Evolutionary conservation across 2,888 invertebrate species (phyloP), one percentile per base, ranked within the genome.

Genomic region (Glaucopsyche alexis): DNA sequence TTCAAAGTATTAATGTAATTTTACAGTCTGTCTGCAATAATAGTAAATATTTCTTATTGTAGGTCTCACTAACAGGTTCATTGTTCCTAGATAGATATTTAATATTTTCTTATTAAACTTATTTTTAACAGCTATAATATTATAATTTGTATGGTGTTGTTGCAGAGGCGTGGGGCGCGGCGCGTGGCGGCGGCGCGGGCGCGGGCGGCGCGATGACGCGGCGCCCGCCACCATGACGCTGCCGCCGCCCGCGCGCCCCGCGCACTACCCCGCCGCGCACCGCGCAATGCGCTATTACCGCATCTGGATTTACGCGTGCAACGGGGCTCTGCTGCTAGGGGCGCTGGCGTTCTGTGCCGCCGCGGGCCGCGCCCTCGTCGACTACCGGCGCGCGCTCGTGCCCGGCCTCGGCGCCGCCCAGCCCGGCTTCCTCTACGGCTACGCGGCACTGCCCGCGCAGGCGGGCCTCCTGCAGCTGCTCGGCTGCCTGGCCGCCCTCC

Each of bases 241-340:
- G 94, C 94, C 94, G 90, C 93, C 88, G 93, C 93, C 91, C 93
- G 92, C 94, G 94, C 89, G 82, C 82, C 82, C 92, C 90, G 88
- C 94, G 88, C 89, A 84, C 83, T 92, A 92, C 87, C 89, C 90
- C 83, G 88, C 91, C 87, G 94, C 94, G 88, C 93, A 93, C 83
- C 94, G 94, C 93, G 94, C 94, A 87, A 94, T 94, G 90, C 93
- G 96, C 94, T 96, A 96, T 94, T 96, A 97, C 93, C 96, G 97
- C 93, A 95, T 97, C 90, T 97, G 97, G 97, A 97, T 97, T 88
- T 97, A 97, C 94, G 96, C 97, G 88, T 97, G 97, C 95, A 97
- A 97, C 94, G 95, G 96, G 91, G 97, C 96, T 83, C 94, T 97
- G 89, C 94, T 97, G 89, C 95, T 96, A 82, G 96, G 96, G 86